Evolutionary conservation across 1,140 invertebrate species (phyloP), one percentile per base, ranked within the genome.

Genomic region (Papilio polytes): DNA sequence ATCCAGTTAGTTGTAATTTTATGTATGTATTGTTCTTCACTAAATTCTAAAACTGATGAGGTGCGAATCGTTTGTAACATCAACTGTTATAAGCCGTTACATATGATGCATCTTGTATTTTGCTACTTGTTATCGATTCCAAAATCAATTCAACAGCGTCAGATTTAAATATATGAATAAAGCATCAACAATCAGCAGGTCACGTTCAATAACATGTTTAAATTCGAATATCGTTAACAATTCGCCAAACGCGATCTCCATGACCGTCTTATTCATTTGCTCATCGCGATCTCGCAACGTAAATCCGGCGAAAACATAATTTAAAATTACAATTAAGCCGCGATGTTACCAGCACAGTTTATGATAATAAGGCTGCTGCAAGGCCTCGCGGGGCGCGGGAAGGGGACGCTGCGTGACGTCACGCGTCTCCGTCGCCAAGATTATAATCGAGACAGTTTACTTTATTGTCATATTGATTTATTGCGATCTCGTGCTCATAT

Each of bases 401-500:
- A 20, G 84, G 81, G 77, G 81, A 85, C 92, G 92, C 90, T 90
- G 90, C 91, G 90, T 93, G 92, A 91, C 91, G 90, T 93, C 91
- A 92, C 88, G 84, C 84, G 85, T 87, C 83, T 84, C 63, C 63
- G 84, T 87, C 85, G 79, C 82, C 80, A 78, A 88, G 90, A 92
- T 93, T 80, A 90, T 89, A 89, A 92, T 93, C 91, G 83, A 86
- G 83, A 89, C 89, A 89, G 88, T 90, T 92, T 90, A 91, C 89
- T 89, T 90, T 88, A 92, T 89, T 85, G 86, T 92, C 87, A 82
- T 90, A 91, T 93, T 93, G 92, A 92, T 93, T 92, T 90, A 93
- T 87, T 83, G 82, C 80, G 66, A 74, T 82, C 51, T 77, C 79
- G 63, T 81, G 78, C 81, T 84, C 76, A 81, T 72, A 74, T 81